Evolutionary conservation across 2,888 invertebrate species (phyloP).

Genomic region (Drosophila cognata): DNA sequence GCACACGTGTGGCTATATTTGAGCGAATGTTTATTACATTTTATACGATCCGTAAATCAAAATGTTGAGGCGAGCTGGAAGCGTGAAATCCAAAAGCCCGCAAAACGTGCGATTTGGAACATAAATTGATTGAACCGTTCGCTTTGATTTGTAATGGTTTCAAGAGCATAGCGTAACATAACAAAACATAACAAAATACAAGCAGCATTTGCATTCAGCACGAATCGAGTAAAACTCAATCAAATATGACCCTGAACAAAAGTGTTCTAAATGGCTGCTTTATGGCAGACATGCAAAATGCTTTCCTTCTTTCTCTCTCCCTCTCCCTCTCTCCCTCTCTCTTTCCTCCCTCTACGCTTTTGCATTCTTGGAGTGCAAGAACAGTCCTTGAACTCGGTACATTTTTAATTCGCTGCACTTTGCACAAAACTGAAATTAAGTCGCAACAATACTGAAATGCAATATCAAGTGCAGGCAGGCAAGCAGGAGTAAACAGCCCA

Average conservation of each 20-base stretch:
- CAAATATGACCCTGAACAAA: constrained; percentile 9
- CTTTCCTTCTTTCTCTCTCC: background rate
- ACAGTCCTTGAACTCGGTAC: constrained; percentile 62
- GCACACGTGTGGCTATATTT: constrained; percentile 57
- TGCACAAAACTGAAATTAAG: constrained; percentile 40
- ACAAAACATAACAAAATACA: background rate
- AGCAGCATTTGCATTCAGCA: constrained; percentile 7
- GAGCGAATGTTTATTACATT: constrained; percentile 39
- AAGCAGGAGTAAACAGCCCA: no score
- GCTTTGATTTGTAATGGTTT: constrained; percentile 22
- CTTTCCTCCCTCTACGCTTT: background rate
- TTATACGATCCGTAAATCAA: constrained; percentile 51
- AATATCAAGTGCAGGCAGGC: constrained; percentile 25
- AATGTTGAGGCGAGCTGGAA: constrained; percentile 17
- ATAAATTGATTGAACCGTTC: constrained; percentile 32
- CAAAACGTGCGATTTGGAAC: constrained; percentile 52
- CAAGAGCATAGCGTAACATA: constrained; percentile 8
- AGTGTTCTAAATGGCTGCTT: background rate
- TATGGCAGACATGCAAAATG: constrained; percentile 1
- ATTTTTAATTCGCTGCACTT: constrained; percentile 48
- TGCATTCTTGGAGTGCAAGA: constrained; percentile 5
- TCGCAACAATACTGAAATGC: constrained; percentile 24
- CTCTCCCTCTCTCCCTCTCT: background rate
- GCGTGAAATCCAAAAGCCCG: constrained; percentile 25
- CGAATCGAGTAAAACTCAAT: constrained; percentile 13